phyloP scores from a whole-genome alignment of 2,888 invertebrate species.

The Chymomyza amoena region DNA sequence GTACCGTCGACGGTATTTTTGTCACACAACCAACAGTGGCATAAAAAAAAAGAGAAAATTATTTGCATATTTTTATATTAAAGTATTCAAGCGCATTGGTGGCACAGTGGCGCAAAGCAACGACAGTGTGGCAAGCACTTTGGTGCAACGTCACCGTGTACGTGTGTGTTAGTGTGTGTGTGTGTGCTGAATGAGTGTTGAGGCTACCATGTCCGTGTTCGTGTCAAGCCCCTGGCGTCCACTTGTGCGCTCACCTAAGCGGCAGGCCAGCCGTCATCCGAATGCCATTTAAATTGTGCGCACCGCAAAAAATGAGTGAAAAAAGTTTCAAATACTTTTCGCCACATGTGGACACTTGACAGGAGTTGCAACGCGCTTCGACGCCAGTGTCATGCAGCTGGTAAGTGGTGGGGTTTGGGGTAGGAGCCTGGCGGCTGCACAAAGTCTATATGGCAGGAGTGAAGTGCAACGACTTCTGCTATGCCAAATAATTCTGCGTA shows the following conservation, averaged over 20 bases:
- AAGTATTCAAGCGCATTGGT: conserved; percentile 53
- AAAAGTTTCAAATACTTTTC: conserved; percentile 41
- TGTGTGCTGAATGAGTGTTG: conserved; percentile 1
- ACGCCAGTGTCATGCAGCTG: neutral
- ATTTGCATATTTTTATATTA: conserved; percentile 62
- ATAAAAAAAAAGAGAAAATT: conserved; percentile 37
- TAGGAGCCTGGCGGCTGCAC: conserved; percentile 6
- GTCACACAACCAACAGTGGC: conserved; percentile 26
- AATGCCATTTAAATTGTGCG: conserved; percentile 61
- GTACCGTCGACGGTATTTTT: conserved; percentile 33
- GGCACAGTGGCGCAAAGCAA: conserved; percentile 52
- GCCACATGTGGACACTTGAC: conserved; percentile 66
- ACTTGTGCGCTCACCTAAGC: conserved; percentile 64
- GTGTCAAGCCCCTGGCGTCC: conserved; percentile 54
- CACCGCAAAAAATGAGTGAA: conserved; percentile 31
- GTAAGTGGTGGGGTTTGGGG: neutral
- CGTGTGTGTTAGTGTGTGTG: neutral
- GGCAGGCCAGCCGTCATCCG: conserved; percentile 50
- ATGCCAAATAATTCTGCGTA: neutral
- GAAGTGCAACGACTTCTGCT: conserved; percentile 48
- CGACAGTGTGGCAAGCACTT: conserved; percentile 8
- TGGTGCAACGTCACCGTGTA: conserved; percentile 19
- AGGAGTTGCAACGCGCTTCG: conserved; percentile 12
- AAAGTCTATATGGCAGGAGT: neutral
- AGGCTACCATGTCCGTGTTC: conserved; percentile 16